A percentile compares a stretch with the other conserved stretches of the same genome.
phyloP scores from a whole-genome alignment of 2,888 invertebrate genomes.

The Drosophila greeni region DNA sequence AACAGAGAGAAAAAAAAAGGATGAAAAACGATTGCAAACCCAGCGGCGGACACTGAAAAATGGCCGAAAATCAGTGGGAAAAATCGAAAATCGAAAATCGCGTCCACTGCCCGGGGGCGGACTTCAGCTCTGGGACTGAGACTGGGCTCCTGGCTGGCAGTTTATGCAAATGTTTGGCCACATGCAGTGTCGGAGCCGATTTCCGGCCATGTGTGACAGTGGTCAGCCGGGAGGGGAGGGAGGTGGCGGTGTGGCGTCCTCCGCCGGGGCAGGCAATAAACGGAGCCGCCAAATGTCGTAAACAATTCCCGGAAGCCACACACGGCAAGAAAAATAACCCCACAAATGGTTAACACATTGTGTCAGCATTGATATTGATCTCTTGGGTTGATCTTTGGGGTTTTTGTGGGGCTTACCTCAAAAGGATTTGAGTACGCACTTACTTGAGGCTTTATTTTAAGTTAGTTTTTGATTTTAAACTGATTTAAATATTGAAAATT shows the following conservation, averaged over 20 bases:
- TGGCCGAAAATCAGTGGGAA: conserved; percentile 70
- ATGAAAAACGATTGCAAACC: conserved; percentile 25
- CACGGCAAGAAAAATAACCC: conserved; percentile 3
- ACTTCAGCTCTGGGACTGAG: conserved; percentile 6
- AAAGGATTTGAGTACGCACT: not conserved
- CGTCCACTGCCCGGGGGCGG: conserved; percentile 26
- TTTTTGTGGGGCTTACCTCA: not conserved
- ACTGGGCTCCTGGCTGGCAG: conserved; percentile 48
- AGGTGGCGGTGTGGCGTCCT: not conserved
- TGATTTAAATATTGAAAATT: not conserved
- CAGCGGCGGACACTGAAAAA: conserved; percentile 63
- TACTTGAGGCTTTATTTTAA: not conserved
- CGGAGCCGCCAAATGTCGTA: conserved; percentile 53
- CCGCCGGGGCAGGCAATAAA: conserved; percentile 53
- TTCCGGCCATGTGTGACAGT: conserved; percentile 72
- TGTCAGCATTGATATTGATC: not conserved
- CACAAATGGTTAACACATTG: not conserved
- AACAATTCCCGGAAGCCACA: conserved; percentile 41
- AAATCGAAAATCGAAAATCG: conserved; percentile 66
- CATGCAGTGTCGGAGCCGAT: conserved; percentile 68
- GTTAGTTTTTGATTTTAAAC: not conserved
- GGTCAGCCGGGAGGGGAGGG: conserved; percentile 28
- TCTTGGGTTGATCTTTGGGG: not conserved
- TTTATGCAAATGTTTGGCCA: conserved; percentile 72
- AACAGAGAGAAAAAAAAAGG: conserved; percentile 2